Conservation (phyloP, 1,140 invertebrate species). For the Asbolus verrucosus region DNA sequence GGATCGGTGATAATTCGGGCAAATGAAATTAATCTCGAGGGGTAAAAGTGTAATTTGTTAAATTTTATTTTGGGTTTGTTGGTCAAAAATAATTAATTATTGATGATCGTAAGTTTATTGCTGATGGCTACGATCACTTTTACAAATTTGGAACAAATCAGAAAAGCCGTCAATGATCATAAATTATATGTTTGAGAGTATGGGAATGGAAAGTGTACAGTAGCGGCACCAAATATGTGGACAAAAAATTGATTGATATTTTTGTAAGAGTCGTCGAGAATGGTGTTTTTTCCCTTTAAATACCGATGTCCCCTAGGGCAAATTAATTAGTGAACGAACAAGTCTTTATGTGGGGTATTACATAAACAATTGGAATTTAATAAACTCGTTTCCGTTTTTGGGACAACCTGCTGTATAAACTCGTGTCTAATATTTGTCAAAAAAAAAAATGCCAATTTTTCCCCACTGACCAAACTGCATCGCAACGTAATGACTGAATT, state of each 20-base stretch:
- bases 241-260: neutral
- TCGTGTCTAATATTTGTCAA: constrained; percentile 11
- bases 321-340: constrained; percentile 29
- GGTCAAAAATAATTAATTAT: constrained; percentile 4
- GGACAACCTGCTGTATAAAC: constrained; percentile 3
- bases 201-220: constrained; percentile 20
- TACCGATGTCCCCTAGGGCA: neutral
- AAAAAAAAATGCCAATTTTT: constrained; percentile 2
- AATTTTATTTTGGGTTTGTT: constrained; percentile 18
- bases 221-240: neutral
- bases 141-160: constrained; percentile 8
- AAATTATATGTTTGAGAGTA: neutral
- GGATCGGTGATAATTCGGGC: neutral
- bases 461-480: constrained; percentile 3
- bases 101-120: constrained; percentile 11
- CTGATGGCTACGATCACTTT: constrained; percentile 1
- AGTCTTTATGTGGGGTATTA: constrained; percentile 20
- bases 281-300: constrained; percentile 33
- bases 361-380: constrained; percentile 31
- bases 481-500: constrained; percentile 32
- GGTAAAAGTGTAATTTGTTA: constrained; percentile 1
- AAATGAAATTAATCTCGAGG: neutral
- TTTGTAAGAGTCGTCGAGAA: neutral
- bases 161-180: neutral
- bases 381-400: constrained; percentile 20